These are phyloP conservation scores for Psittacus erithacus DNA, from an alignment of 2,113 vertebrate species.

Conservation along the genomic window DNA sequence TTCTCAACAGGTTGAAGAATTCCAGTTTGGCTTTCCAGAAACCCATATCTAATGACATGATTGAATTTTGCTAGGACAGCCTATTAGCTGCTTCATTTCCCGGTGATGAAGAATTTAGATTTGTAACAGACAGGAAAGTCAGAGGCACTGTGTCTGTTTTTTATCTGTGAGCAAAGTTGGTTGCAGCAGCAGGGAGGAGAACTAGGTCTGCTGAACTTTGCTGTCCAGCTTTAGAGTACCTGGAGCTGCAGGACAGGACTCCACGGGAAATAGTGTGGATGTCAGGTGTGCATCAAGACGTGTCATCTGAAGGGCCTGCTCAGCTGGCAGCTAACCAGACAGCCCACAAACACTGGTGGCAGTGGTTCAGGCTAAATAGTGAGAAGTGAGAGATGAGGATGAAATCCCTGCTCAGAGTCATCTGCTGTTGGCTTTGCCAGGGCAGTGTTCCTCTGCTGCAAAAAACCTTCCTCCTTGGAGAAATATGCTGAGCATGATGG, in stretches of 20 bases:
- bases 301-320: conserved; percentile 7
- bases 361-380: conserved; percentile 1
- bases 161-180: not conserved
- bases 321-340: conserved; percentile 10
- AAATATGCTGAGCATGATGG: not conserved
- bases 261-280: not conserved
- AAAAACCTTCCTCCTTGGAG: not conserved
- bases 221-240: not conserved
- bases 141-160: not conserved
- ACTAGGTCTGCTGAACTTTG: not conserved
- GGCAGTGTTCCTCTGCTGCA: not conserved
- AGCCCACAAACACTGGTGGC: conserved; percentile 29
- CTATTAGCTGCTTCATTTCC: not conserved
- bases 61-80: not conserved
- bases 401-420: not conserved
- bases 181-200: not conserved
- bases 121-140: not conserved
- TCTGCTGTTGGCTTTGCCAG: not conserved
- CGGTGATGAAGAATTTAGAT: not conserved
- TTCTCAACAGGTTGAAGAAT: not conserved
- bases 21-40: not conserved
- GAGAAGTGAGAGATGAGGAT: conserved; percentile 1
- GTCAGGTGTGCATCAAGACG: not conserved
- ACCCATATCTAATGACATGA: not conserved
- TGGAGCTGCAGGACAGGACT: not conserved